Percentiles rank a stretch among this genome's conserved stretches.
phyloP scores from a whole-genome alignment of 2,888 invertebrate genomes.

The Cheilosia impressa region DNA sequence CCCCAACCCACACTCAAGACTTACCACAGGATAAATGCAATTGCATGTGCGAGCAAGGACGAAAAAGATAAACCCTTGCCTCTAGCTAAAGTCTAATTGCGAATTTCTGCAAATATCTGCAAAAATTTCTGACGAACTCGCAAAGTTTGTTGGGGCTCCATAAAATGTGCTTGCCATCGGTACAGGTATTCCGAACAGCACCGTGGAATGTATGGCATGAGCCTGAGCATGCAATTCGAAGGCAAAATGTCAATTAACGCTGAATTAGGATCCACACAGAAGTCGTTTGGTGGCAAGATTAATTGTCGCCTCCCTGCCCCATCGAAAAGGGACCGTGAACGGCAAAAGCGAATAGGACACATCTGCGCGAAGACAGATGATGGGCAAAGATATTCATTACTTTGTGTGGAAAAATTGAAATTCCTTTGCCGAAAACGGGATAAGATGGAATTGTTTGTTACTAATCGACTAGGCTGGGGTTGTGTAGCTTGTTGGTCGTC shows the following conservation, averaged over 20 bases:
- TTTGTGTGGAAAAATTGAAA: constrained; percentile 38
- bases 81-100: constrained; percentile 62
- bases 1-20: not conserved
- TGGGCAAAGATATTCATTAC: constrained; percentile 45
- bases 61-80: not conserved
- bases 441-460: constrained; percentile 26
- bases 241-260: constrained; percentile 72
- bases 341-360: constrained; percentile 4
- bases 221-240: constrained; percentile 15
- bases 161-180: constrained; percentile 49
- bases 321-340: not conserved
- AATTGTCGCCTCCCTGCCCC: constrained; percentile 20
- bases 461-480: constrained; percentile 53
- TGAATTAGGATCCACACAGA: constrained; percentile 63
- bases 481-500: not conserved
- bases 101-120: constrained; percentile 41
- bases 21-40: constrained; percentile 10
- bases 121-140: constrained; percentile 32
- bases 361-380: constrained; percentile 43
- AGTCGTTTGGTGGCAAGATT: constrained; percentile 57
- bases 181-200: constrained; percentile 48
- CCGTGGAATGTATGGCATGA: constrained; percentile 22
- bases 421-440: not conserved
- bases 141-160: constrained; percentile 12
- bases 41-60: not conserved